These are phyloP conservation scores for Cromileptes altivelis DNA, from an alignment of 2,113 vertebrate genomes.

Conservation along the genomic window DNA sequence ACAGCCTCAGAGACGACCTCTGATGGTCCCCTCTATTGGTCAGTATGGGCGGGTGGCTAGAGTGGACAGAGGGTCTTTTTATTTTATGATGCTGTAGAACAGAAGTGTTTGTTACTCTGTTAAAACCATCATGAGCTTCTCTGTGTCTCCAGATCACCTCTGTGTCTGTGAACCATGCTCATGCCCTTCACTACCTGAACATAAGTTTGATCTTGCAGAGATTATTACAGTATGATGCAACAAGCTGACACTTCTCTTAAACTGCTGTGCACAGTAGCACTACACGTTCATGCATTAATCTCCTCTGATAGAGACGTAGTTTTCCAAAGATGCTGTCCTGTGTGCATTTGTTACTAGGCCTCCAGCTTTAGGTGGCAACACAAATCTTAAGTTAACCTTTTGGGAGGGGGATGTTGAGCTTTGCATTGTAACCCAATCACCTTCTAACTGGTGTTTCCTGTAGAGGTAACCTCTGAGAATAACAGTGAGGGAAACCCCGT, in stretches of 20 bases:
- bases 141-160: constrained; percentile 67
- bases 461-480: constrained; percentile 94
- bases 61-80: constrained; percentile 2
- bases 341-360: constrained; percentile 12
- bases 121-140: constrained; percentile 66
- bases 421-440: constrained; percentile 68
- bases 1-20: constrained; percentile 87
- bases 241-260: constrained; percentile 4
- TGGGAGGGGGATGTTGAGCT: constrained; percentile 43
- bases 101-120: constrained; percentile 46
- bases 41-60: constrained; percentile 79
- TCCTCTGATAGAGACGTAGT: constrained; percentile 1
- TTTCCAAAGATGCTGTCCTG: neutral
- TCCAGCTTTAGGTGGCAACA: neutral
- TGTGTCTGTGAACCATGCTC: constrained; percentile 71
- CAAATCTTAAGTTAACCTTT: constrained; percentile 11
- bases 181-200: constrained; percentile 55
- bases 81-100: constrained; percentile 7
- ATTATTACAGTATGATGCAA: constrained; percentile 8
- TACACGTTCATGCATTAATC: neutral
- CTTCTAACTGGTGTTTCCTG: constrained; percentile 85
- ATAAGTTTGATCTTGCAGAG: constrained; percentile 18
- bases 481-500: constrained; percentile 91
- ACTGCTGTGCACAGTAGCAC: constrained; percentile 10
- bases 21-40: constrained; percentile 92